phyloP scores from a whole-genome alignment of 2,113 vertebrate species.

The Chaetodon auriga region DNA sequence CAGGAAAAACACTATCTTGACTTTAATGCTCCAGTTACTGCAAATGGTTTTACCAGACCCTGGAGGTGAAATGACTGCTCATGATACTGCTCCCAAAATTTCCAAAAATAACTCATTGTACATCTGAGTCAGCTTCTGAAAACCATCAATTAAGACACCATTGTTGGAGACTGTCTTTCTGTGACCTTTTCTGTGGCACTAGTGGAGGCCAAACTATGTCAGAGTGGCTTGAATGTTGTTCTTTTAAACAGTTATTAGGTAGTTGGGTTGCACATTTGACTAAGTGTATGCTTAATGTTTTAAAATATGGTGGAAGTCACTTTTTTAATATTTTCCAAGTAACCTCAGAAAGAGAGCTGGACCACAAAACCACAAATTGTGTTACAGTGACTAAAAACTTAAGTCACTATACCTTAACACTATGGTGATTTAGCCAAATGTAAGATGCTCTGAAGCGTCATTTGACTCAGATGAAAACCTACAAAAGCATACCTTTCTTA shows the following conservation, averaged over 20 bases:
- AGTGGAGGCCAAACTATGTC: neutral
- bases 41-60: constrained; percentile 9
- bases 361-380: constrained; percentile 6
- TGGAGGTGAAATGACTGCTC: constrained; percentile 3
- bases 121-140: constrained; percentile 13
- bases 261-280: neutral
- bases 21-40: constrained; percentile 21
- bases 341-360: neutral
- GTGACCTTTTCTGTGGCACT: neutral
- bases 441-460: neutral
- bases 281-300: neutral
- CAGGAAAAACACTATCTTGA: constrained; percentile 22
- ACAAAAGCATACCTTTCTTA: neutral
- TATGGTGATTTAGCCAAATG: neutral
- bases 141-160: neutral
- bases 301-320: neutral
- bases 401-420: neutral
- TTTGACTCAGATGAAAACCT: neutral
- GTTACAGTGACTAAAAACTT: neutral
- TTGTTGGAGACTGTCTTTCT: neutral
- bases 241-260: neutral
- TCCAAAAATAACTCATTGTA: neutral
- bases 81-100: neutral
- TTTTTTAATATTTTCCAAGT: neutral
- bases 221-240: neutral